phyloP scores from a whole-genome alignment of 1,140 invertebrate genomes.

The Vollenhovia emeryi region DNA sequence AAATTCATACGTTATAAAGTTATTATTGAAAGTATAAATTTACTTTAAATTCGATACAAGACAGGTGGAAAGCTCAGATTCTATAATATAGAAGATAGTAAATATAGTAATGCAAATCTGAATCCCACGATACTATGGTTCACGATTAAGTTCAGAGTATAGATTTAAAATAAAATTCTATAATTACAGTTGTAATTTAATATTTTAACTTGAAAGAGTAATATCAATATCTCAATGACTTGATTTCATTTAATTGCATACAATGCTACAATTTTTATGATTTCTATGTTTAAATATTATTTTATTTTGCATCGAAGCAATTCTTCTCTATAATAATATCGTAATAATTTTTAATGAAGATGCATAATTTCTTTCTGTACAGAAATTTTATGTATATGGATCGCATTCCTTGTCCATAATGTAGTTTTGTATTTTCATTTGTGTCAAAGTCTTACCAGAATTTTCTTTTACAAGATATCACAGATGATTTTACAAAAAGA shows the following conservation, averaged over 20 bases:
- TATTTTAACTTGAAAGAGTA: not conserved
- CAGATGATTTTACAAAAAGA: not conserved
- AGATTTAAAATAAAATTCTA: not conserved
- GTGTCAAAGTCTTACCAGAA: slow-evolving; percentile 3
- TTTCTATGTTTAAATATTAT: not conserved
- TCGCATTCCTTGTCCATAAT: not conserved
- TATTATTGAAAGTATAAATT: not conserved
- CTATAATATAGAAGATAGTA: not conserved
- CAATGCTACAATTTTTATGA: not conserved
- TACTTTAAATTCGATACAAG: too few species aligned
- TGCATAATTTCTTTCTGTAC: too few species aligned
- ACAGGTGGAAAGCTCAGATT: not conserved
- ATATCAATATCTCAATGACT: not conserved
- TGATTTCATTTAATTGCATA: not conserved
- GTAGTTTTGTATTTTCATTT: slow-evolving; percentile 19
- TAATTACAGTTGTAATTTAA: not conserved
- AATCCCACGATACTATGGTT: not conserved
- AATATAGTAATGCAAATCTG: not conserved
- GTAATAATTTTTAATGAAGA: not conserved
- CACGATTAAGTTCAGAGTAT: not conserved
- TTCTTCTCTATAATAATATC: not conserved
- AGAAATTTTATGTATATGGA: too few species aligned
- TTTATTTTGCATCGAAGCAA: not conserved
- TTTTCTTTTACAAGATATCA: not conserved
- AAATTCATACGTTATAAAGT: not conserved